phyloP scores from a whole-genome alignment of 2,888 invertebrate species.

The Scaptomyza cyrtandrae region DNA sequence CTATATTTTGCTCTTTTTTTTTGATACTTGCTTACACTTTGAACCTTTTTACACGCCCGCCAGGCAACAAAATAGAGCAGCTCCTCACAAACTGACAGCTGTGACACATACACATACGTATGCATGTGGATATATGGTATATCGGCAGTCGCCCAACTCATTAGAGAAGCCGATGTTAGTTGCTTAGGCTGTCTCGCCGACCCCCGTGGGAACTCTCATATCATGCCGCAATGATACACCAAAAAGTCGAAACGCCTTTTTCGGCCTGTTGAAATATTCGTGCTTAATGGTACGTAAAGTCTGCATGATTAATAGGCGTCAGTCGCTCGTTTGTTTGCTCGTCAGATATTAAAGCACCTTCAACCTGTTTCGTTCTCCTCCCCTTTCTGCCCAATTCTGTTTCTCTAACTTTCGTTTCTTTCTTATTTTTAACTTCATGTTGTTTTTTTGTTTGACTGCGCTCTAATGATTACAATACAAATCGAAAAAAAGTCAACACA shows the following conservation, averaged over 20 bases:
- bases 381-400: too few relatives aligned
- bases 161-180: background rate
- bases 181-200: background rate
- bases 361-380: too few relatives aligned
- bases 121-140: constrained; percentile 12
- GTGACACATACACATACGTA: background rate
- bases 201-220: constrained; percentile 36
- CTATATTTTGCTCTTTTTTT: constrained; percentile 12
- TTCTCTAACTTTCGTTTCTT: constrained; percentile 2
- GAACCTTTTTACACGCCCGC: constrained; percentile 37
- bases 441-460: constrained; percentile 43
- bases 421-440: background rate
- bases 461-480: constrained; percentile 77
- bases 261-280: constrained; percentile 60
- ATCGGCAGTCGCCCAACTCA: constrained; percentile 8
- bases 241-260: constrained; percentile 46
- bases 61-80: background rate
- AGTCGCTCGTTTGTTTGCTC: constrained; percentile 73
- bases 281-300: constrained; percentile 78
- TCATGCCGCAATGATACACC: constrained; percentile 51
- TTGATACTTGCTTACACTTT: constrained; percentile 53
- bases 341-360: constrained; percentile 65
- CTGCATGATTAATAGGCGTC: constrained; percentile 79
- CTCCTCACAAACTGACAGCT: background rate
- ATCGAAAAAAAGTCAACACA: constrained; percentile 59